These are phyloP conservation scores for Cavia aperea DNA, from an alignment of 2,113 vertebrate genomes.

Conservation along the genomic window DNA sequence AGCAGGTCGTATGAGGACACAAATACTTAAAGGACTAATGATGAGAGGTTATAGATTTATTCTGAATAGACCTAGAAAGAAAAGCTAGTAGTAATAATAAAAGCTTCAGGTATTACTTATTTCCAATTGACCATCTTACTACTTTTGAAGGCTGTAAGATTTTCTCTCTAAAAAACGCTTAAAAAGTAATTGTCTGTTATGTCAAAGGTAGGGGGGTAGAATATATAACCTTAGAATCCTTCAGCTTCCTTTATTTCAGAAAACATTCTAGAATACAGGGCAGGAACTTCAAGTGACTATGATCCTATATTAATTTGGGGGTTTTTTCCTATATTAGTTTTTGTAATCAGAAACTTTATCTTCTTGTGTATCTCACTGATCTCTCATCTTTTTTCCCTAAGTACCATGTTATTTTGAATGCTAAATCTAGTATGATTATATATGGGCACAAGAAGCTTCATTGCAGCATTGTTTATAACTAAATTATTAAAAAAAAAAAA, in stretches of 20 bases:
- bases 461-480: not conserved
- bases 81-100: not conserved
- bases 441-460: not conserved
- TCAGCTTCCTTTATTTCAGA: not conserved
- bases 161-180: slow-evolving; percentile 25
- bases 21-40: not conserved
- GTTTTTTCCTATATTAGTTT: not conserved
- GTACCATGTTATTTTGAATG: not conserved
- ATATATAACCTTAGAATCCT: not conserved
- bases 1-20: not conserved
- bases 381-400: not conserved
- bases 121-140: not conserved
- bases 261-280: not conserved
- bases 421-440: not conserved
- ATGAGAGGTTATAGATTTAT: not conserved
- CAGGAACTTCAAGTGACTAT: not conserved
- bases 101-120: not conserved
- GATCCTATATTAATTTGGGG: not conserved
- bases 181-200: not conserved
- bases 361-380: not conserved
- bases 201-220: not conserved
- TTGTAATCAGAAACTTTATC: not conserved
- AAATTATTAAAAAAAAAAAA: not conserved
- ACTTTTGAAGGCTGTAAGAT: not conserved
- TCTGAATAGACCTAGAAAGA: slow-evolving; percentile 22